Evolutionary conservation across 1,140 invertebrate species (phyloP), one percentile per base, ranked within the genome.

Genomic region (Bombus turneri): DNA sequence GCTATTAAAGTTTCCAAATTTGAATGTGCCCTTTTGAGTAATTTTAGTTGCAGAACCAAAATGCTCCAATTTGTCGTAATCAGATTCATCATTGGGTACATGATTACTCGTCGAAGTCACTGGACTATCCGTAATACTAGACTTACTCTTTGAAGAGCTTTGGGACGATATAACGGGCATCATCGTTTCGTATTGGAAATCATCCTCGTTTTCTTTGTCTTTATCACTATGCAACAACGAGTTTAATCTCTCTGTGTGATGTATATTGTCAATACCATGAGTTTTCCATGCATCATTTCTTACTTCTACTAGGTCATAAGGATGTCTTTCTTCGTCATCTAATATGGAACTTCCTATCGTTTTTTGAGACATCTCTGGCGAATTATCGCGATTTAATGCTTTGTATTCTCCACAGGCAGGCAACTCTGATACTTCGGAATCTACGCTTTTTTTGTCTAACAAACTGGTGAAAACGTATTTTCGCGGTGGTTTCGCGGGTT

Each of bases 1-100:
- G 8, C 84, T 78, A 15, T 39, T 86, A 71, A 91, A 75, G 79
- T 91, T 93, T 31, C 91, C 91, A 12, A 92, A 94, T 89, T 97
- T 97, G 90, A 98, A 98, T 25, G 96, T 96, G n/a, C 97, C 96
- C 73, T 96, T 96, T 8, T 96, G 96, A 88, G 95, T 96, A 77
- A 96, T 94, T 95, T 97, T 98, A 85, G 96, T 96, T 53, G 96
- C 96, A 0, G 97, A 97, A 22, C 97, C 97, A 92, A 98, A 97
- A 92, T 97, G 97, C 91, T 98, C 97, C n/a, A 98, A 91, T 80
- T 96, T 97, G 93, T 98, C 97, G 92, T 98, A 98, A 90, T 96
- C 96, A 43, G 95, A 89, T 64, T 93, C 87, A 37, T 93, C 92
- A n/a, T 85, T 85, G 43, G 90, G 80, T 68, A 91, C 91, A 69